Evolutionary conservation across 2,113 vertebrate genomes (phyloP).

Genomic region (Protobothrops flavoviridis): DNA sequence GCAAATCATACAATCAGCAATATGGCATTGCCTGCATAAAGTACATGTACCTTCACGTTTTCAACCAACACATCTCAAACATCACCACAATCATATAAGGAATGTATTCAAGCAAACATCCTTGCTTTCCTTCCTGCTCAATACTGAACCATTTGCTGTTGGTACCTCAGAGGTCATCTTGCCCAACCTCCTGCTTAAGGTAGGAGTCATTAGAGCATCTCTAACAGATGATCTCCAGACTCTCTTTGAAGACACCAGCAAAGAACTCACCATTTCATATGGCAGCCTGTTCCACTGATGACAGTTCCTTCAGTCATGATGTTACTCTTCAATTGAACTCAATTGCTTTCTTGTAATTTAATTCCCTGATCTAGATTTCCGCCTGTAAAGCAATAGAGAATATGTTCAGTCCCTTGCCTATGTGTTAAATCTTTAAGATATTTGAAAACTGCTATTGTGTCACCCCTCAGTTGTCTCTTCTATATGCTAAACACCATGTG

Average conservation of each 20-base stretch:
- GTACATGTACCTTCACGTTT: background rate
- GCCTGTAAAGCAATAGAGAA: background rate
- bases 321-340: background rate
- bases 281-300: background rate
- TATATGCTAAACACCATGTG: background rate
- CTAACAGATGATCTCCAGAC: background rate
- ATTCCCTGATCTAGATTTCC: background rate
- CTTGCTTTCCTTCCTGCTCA: background rate
- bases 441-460: background rate
- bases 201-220: background rate
- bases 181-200: background rate
- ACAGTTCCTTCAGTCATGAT: background rate
- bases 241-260: background rate
- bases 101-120: background rate
- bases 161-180: background rate
- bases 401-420: background rate
- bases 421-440: background rate
- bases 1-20: background rate
- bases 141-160: background rate
- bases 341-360: background rate
- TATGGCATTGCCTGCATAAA: background rate
- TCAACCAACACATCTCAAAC: background rate
- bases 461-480: background rate
- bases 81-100: background rate
- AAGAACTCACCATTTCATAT: background rate